These are phyloP conservation scores for Palloptera scutellata DNA, from an alignment of 2,888 invertebrate genomes.

Conservation along the genomic window DNA sequence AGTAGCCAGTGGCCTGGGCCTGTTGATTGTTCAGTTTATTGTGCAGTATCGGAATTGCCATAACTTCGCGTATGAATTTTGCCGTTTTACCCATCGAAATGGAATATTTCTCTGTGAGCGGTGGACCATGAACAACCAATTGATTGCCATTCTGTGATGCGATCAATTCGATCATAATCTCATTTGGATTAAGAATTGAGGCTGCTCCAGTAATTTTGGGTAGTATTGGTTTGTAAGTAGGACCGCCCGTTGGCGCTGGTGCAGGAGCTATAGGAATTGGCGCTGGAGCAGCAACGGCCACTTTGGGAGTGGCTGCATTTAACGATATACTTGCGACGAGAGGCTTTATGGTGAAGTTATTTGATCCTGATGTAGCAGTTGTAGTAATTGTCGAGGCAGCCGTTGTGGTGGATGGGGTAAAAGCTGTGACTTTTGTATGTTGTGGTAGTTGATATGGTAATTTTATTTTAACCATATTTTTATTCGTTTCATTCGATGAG, in stretches of 20 bases:
- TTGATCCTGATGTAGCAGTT: background rate
- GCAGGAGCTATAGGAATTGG: background rate
- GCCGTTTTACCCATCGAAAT: constrained; percentile 42
- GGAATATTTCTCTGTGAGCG: constrained; percentile 33
- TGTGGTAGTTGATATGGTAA: constrained; percentile 22
- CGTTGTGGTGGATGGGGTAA: background rate
- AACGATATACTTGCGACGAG: background rate
- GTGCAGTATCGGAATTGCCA: constrained; percentile 52
- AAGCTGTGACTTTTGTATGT: background rate
- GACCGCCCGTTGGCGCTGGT: background rate
- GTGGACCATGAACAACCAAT: constrained; percentile 37
- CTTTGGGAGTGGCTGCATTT: background rate
- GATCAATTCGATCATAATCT: constrained; percentile 42
- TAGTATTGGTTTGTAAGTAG: background rate
- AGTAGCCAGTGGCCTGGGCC: constrained; percentile 33
- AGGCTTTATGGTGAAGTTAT: too few relatives aligned
- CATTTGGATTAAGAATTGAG: constrained; percentile 37
- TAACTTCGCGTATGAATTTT: constrained; percentile 47
- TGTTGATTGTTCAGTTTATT: constrained; percentile 28
- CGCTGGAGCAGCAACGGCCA: background rate
- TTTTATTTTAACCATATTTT: background rate
- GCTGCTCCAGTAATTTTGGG: constrained; percentile 7
- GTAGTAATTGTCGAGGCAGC: background rate
- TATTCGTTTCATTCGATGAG: too few relatives aligned
- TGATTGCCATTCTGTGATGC: constrained; percentile 35